phyloP scores from a whole-genome alignment of 2,113 vertebrate species.

The Chloebia gouldiae region DNA sequence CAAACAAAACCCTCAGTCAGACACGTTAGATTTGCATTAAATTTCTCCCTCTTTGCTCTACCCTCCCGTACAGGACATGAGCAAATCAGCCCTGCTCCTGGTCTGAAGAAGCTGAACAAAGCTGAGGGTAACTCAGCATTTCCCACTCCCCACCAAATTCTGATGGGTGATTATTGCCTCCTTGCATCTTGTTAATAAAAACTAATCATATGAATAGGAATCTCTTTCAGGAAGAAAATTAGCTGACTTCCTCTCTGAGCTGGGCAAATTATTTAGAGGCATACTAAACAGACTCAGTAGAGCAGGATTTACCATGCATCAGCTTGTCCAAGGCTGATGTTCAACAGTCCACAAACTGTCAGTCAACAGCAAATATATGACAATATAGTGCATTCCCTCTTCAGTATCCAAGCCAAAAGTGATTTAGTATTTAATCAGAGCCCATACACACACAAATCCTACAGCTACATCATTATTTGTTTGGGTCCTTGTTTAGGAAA shows the following conservation, averaged over 20 bases:
- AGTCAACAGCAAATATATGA: neutral
- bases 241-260: neutral
- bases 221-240: neutral
- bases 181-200: neutral
- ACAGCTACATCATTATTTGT: neutral
- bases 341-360: neutral
- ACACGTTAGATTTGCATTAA: neutral
- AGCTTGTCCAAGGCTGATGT: neutral
- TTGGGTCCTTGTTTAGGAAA: neutral
- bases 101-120: neutral
- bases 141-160: constrained; percentile 39
- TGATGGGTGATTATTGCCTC: neutral
- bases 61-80: neutral
- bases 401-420: neutral
- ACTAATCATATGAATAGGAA: neutral
- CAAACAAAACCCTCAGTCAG: neutral
- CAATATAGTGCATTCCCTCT: neutral
- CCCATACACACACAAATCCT: neutral
- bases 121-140: neutral
- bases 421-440: neutral
- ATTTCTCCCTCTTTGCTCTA: neutral
- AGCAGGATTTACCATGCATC: neutral
- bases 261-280: neutral
- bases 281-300: neutral
- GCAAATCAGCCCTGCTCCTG: neutral